Conservation (phyloP, 2,888 invertebrate species). For the Protophormia terraenovae region DNA sequence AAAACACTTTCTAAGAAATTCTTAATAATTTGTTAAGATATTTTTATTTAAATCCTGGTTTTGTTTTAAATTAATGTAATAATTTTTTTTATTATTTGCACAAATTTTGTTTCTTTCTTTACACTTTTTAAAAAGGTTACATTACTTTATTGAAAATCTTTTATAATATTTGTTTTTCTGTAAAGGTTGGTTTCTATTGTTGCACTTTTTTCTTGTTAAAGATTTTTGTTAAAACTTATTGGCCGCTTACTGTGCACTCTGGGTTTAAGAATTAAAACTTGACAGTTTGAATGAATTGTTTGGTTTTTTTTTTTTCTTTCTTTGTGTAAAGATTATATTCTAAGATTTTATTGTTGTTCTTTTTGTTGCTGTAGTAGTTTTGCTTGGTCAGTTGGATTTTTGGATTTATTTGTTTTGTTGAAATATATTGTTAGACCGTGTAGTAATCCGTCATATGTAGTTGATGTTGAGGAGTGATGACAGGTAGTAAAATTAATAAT, state of each 20-base stretch:
- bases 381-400: conserved; percentile 4
- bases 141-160: conserved; percentile 7
- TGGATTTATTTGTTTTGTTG: background rate
- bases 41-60: conserved; percentile 1
- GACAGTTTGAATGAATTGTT: conserved; percentile 40
- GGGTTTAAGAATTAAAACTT: background rate
- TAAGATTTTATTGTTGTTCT: conserved; percentile 8
- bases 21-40: background rate
- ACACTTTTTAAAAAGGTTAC: background rate
- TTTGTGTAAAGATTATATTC: conserved; percentile 17
- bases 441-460: conserved; percentile 58
- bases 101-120: background rate
- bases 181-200: conserved; percentile 38
- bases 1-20: conserved; percentile 7
- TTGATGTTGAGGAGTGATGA: conserved; percentile 48
- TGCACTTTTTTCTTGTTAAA: conserved; percentile 22
- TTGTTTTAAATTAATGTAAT: background rate
- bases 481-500: conserved; percentile 44
- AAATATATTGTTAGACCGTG: background rate
- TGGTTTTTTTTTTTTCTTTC: no score
- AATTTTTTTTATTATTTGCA: conserved; percentile 1
- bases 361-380: conserved; percentile 2
- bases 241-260: conserved; percentile 51
- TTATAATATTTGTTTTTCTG: background rate
- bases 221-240: conserved; percentile 27